Evolutionary conservation across 2,888 invertebrate species (phyloP).

Genomic region (Uropetala carovei): DNA sequence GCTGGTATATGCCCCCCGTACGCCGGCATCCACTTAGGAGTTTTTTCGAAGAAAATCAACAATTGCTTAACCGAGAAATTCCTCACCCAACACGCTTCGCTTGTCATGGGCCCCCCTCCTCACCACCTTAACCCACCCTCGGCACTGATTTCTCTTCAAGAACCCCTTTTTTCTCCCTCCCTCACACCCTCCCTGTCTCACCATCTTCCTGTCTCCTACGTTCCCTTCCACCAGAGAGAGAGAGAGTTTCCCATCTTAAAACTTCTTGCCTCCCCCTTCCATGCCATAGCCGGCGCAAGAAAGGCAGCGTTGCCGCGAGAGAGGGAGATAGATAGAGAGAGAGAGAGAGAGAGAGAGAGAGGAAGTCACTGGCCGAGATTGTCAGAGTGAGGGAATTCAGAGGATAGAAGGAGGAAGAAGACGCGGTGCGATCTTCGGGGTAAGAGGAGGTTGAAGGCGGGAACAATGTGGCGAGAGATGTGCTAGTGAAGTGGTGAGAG

Average conservation of each 20-base stretch:
- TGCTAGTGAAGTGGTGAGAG: neutral
- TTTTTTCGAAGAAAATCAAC: slow-evolving; percentile 59
- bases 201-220: neutral
- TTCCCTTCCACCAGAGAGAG: neutral
- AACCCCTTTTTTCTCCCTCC: slow-evolving; percentile 8
- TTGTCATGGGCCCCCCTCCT: slow-evolving; percentile 32
- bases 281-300: neutral
- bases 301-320: neutral
- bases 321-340: neutral
- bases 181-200: neutral
- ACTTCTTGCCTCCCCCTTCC: slow-evolving; percentile 46
- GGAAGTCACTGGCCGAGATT: slow-evolving; percentile 39
- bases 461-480: neutral
- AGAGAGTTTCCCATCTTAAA: slow-evolving; percentile 27
- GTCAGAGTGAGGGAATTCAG: neutral
- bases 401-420: neutral
- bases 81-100: slow-evolving; percentile 52
- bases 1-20: no score
- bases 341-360: neutral
- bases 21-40: slow-evolving; percentile 34
- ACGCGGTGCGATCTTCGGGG: neutral
- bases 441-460: neutral
- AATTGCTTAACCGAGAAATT: slow-evolving; percentile 54
- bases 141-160: neutral
- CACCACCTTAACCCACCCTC: slow-evolving; percentile 7